A percentile compares a stretch with the other conserved stretches of the same genome.
Evolutionary conservation across 2,113 vertebrate genomes (phyloP).

Genomic region (Columba janthina): DNA sequence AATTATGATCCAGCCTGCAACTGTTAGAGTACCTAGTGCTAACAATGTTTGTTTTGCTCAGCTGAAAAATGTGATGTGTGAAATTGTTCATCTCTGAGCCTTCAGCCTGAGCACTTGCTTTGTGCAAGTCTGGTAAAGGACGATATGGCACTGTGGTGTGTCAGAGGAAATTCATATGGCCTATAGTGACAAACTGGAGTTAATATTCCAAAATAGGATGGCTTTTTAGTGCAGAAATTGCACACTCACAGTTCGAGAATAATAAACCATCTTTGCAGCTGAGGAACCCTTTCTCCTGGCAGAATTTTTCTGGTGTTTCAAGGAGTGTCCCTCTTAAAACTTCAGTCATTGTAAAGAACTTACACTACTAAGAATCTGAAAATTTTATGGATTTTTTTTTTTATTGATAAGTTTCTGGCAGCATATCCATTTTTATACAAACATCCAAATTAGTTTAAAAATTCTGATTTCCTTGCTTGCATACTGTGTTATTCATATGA

Average conservation of each 20-base stretch:
- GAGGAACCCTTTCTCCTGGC: neutral
- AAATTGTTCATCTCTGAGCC: neutral
- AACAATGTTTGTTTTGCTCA: neutral
- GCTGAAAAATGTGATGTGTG: neutral
- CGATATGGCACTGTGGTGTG: rapidly evolving
- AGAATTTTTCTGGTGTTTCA: neutral
- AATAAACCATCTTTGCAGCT: neutral
- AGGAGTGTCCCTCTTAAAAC: neutral
- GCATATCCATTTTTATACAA: neutral
- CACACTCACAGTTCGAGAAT: neutral
- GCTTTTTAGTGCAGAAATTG: neutral
- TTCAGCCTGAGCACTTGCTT: neutral
- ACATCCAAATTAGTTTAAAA: neutral
- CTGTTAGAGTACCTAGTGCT: neutral
- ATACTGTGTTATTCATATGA: neutral
- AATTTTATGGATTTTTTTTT: neutral
- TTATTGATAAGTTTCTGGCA: neutral
- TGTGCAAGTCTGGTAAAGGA: neutral
- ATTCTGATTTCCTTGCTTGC: neutral
- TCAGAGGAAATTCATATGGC: neutral
- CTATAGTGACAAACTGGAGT: neutral
- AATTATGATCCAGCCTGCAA: neutral
- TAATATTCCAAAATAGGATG: neutral
- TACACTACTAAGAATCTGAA: neutral
- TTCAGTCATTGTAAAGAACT: neutral